Percentiles rank a stretch among this genome's conserved stretches.
phyloP scores from a whole-genome alignment of 2,113 vertebrate genomes.

The Anoura caudifer region DNA sequence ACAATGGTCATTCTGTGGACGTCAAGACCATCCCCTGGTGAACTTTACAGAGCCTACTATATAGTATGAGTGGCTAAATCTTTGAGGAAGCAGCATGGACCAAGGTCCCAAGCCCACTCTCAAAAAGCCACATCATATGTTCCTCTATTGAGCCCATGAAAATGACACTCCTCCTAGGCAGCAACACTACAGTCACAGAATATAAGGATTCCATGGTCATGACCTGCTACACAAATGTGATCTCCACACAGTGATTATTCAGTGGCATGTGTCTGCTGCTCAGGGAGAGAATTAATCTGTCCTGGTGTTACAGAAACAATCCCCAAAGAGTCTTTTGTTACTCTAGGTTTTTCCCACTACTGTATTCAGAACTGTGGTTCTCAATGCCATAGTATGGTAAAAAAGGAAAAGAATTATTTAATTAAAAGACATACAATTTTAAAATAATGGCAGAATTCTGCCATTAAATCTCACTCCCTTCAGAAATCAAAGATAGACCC shows the following conservation, averaged over 20 bases:
- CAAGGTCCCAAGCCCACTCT: neutral
- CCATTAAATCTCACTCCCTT: no score
- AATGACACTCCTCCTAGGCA: neutral
- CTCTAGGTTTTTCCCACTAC: no score
- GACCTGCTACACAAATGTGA: neutral
- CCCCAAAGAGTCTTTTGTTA: no score
- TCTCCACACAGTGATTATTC: neutral
- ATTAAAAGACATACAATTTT: no score
- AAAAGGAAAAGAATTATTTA: no score
- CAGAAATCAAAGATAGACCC: no score
- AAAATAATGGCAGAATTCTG: no score
- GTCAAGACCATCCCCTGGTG: neutral
- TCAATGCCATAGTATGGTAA: no score
- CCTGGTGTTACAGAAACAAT: no score
- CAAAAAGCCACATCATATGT: neutral
- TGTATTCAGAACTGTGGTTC: no score
- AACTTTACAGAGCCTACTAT: neutral
- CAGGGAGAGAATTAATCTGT: neutral
- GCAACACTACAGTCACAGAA: neutral
- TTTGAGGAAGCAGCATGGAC: neutral
- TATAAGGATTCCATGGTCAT: neutral
- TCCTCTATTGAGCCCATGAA: neutral
- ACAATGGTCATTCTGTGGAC: neutral
- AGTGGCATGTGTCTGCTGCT: neutral
- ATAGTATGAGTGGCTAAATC: no score